These are phyloP conservation scores for Scelioninae gen. 1 DNA, from an alignment of 2,888 invertebrate genomes.

Conservation along the genomic window DNA sequence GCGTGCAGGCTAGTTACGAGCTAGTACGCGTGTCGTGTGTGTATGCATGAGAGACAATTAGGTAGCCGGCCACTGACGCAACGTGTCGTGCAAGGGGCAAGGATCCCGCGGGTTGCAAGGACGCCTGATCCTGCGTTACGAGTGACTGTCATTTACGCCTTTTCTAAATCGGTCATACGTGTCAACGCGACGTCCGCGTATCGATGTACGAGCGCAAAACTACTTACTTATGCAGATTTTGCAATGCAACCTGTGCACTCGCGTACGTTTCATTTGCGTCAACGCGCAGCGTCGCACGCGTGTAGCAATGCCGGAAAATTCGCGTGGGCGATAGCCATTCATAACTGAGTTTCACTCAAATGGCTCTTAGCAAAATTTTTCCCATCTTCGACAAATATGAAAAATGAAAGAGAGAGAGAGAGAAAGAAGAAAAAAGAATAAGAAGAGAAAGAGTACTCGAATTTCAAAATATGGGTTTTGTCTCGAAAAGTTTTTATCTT, in stretches of 20 bases:
- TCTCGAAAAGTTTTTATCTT: too few species aligned
- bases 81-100: slow-evolving; percentile 79
- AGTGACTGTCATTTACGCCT: slow-evolving; percentile 76
- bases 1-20: slow-evolving; percentile 47
- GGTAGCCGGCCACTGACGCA: slow-evolving; percentile 71
- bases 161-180: slow-evolving; percentile 76
- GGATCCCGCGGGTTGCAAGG: slow-evolving; percentile 83
- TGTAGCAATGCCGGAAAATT: background rate
- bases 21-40: slow-evolving; percentile 11
- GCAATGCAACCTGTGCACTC: slow-evolving; percentile 57
- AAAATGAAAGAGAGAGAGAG: too few species aligned
- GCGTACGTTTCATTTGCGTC: slow-evolving; percentile 32
- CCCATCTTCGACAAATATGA: too few species aligned
- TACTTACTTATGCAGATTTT: slow-evolving; percentile 68
- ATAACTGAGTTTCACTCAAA: too few species aligned
- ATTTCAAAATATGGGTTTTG: too few species aligned
- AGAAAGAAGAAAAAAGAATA: too few species aligned
- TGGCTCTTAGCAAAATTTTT: too few species aligned
- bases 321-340: slow-evolving; percentile 39
- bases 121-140: slow-evolving; percentile 79
- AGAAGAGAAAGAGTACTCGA: too few species aligned
- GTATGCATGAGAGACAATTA: slow-evolving; percentile 67
- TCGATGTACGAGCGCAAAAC: slow-evolving; percentile 58
- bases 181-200: slow-evolving; percentile 61
- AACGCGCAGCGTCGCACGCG: slow-evolving; percentile 8